Conservation (phyloP, 2,797 vertebrate genomes). For the Spea hammondii region DNA sequence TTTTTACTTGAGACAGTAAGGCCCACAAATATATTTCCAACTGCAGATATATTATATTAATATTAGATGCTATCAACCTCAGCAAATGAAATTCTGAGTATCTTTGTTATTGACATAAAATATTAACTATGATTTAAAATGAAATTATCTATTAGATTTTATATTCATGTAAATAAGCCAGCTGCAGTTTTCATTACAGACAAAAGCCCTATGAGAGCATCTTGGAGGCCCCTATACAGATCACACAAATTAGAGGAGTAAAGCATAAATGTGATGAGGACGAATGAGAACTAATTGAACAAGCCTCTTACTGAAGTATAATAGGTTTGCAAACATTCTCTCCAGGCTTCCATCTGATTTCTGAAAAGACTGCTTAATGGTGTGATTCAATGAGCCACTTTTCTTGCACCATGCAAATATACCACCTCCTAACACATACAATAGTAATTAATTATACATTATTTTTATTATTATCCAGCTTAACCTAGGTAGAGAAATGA, state of each 20-base stretch:
- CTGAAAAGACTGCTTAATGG: constrained; percentile 34
- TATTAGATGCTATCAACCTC: constrained; percentile 23
- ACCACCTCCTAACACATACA: constrained; percentile 13
- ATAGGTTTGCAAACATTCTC: constrained; percentile 43
- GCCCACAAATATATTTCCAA: constrained; percentile 27
- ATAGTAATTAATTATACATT: constrained; percentile 35
- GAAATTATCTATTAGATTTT: constrained; percentile 21
- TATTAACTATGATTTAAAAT: constrained; percentile 17
- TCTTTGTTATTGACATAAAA: constrained; percentile 18
- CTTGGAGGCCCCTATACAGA: constrained; percentile 12
- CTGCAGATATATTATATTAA: constrained; percentile 26
- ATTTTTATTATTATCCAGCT: constrained; percentile 19
- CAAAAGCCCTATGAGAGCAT: constrained; percentile 23
- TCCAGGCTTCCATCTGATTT: constrained; percentile 18
- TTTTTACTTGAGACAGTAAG: neutral
- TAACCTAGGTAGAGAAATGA: constrained; percentile 1
- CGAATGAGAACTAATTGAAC: constrained; percentile 33
- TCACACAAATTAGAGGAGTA: constrained; percentile 23
- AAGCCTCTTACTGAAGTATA: constrained; percentile 35
- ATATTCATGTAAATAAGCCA: constrained; percentile 25
- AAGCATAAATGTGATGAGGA: constrained; percentile 32
- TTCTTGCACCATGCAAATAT: constrained; percentile 24
- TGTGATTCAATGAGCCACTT: constrained; percentile 8
- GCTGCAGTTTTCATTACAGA: constrained; percentile 24
- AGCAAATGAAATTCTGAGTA: constrained; percentile 33